Base-by-base conservation (phyloP, 2,888 invertebrate genomes). In the Synanthedon tipuliformis region DNA sequence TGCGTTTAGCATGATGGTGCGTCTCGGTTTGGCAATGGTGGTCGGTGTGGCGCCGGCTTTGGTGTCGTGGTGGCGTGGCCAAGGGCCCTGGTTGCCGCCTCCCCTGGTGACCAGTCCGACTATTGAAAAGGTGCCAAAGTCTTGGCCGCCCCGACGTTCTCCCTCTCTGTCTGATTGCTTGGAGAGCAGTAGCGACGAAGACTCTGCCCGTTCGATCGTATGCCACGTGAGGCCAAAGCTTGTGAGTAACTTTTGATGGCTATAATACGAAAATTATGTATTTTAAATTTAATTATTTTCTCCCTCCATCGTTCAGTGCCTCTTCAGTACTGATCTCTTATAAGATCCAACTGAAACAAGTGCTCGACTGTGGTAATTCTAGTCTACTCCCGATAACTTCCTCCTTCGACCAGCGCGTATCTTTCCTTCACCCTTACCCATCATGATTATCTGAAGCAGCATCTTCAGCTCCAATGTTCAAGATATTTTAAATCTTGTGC, bases 91-190 rank as follows among this genome's bases (percentile, higher is more conserved):
- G 69, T 57, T 78, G 61, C 73, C 75, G 27, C 61, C 71, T 54
- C 77, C 75, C 54, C 62, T 79, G 64, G 61, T 69, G 51, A 12
- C 55, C 55, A 55, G 51, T 57, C 70, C 60, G 2, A 64, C 64
- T 50, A 64, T 71, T 23, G 84, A 81, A 58, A 81, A 77, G 65
- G 65, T 69, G 12, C 70, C 73, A 23, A 74, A 68, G 58, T 65
- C 64, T 27, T 85, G 84, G 81, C 78, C 81, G 41, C 68, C 76
- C 55, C 72, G 63, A 18, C 73, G 83, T 51, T 82, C 87, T 40
- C 88, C 88, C 4, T 88, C 88, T 5, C 69, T 88, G 54, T 88
- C 88, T 1, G 88, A 89, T 65, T 88, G 88, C 58, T 69, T 88
- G 61, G 82, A 81, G 65, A 81, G 77, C 71, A 75, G 78, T 68